Base-by-base conservation (phyloP, 2,797 vertebrate genomes). In the Oophaga sylvatica region DNA sequence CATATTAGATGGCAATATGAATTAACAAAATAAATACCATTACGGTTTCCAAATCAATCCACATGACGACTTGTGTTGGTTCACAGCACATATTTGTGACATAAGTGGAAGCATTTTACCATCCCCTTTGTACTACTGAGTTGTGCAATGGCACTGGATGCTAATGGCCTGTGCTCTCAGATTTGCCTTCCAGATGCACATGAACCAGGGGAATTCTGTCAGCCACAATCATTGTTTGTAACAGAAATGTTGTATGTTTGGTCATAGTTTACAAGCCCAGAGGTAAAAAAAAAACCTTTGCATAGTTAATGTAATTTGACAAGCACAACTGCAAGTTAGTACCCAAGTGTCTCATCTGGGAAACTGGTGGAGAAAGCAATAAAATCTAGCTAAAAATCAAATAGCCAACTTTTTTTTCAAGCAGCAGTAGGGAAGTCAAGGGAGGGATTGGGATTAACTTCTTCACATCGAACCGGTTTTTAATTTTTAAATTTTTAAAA, bases 161-260 rank as follows among this genome's bases (percentile, higher is more conserved):
- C 80, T 91, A 93, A 91, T 75, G 53, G 93, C 91, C 92, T 94
- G 90, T 88, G 76, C 77, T 94, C 84, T 57, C 91, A 84, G 87
- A 92, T 90, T 90, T 94, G 78, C 90, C 91, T 94, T 62, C 19
- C 83, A 90, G 88, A 92, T 81, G 91, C 63, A 90, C 83, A 90
- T 78, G 90, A 92, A 91, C 84, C 90, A 89, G 91, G 90, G 87
- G 89, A 93, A 93, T 92, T 81, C 92, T 95, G 95, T 95, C 95
- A 94, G 91, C 86, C 90, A 90, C 90, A 94, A 94, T 96, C 93
- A 94, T 70, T 92, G 87, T 93, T 92, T 90, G 85, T 89, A 92
- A 89, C 68, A 92, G 88, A 90, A 92, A 85, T 91, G 84, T 91
- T 93, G 92, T 91, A 91, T 90, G 92, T 91, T 92, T 92, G 93